A percentile compares a stretch with the other conserved stretches of the same genome.
phyloP scores from a whole-genome alignment of 1,140 invertebrate genomes.

The Sinella curviseta region DNA sequence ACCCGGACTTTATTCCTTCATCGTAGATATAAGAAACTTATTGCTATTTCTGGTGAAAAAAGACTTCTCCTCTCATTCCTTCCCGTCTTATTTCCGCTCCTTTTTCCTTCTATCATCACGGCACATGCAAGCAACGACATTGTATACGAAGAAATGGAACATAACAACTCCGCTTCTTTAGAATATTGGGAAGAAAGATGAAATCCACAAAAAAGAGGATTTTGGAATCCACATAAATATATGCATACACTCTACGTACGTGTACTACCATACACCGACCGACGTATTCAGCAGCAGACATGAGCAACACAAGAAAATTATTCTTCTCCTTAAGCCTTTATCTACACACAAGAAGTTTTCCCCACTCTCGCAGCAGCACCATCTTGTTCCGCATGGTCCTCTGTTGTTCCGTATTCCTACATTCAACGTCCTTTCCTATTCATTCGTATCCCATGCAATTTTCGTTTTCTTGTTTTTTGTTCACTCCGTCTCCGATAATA shows the following conservation, averaged over 20 bases:
- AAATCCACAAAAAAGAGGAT: neutral
- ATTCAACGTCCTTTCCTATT: neutral
- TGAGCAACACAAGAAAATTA: neutral
- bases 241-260: too few species aligned
- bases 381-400: too few species aligned
- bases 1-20: neutral
- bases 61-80: neutral
- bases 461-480: neutral
- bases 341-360: neutral
- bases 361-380: neutral
- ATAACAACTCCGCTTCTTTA: neutral
- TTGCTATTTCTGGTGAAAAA: slow-evolving; percentile 7
- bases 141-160: neutral
- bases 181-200: neutral
- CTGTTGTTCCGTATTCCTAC: neutral
- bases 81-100: slow-evolving; percentile 14
- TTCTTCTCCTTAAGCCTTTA: neutral
- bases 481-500: neutral
- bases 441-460: neutral
- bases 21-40: neutral
- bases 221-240: neutral
- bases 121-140: neutral
- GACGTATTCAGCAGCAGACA: neutral
- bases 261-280: neutral
- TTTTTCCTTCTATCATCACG: neutral